Evolutionary conservation across 2,113 vertebrate genomes (phyloP).

Genomic region (Meleagris gallopavo): DNA sequence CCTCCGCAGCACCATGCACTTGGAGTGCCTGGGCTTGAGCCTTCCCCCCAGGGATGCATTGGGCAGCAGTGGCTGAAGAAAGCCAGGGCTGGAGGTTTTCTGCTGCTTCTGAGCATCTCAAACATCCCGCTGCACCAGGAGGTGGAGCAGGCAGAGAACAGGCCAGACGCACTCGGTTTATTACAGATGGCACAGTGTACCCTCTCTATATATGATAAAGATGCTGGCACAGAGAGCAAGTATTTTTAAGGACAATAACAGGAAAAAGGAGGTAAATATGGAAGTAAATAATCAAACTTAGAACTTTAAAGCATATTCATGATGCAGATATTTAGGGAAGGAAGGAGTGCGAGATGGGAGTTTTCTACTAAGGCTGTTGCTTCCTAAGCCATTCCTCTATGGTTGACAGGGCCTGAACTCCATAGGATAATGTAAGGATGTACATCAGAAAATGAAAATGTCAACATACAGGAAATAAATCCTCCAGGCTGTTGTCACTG

Average conservation of each 20-base stretch:
- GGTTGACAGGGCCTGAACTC: neutral
- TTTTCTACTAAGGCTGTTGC: neutral
- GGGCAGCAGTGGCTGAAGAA: neutral
- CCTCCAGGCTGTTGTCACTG: neutral
- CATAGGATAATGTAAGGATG: neutral
- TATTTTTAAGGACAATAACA: neutral
- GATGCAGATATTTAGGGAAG: neutral
- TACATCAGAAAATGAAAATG: neutral
- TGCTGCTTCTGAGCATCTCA: neutral
- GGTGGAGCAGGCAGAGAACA: neutral
- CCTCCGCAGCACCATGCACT: neutral
- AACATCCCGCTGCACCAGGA: accelerated
- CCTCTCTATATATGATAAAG: neutral
- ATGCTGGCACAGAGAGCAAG: neutral
- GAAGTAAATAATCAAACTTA: neutral
- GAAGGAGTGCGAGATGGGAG: neutral
- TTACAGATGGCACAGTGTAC: neutral
- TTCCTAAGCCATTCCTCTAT: neutral
- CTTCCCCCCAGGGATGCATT: neutral
- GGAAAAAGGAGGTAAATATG: neutral
- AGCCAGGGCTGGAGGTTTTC: neutral
- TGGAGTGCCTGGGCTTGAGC: neutral
- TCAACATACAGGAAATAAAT: conserved; percentile 33
- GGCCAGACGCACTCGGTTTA: accelerated
- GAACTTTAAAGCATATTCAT: neutral